Evolutionary conservation across 1,140 invertebrate species (phyloP).

Genomic region (Aphis craccivora): DNA sequence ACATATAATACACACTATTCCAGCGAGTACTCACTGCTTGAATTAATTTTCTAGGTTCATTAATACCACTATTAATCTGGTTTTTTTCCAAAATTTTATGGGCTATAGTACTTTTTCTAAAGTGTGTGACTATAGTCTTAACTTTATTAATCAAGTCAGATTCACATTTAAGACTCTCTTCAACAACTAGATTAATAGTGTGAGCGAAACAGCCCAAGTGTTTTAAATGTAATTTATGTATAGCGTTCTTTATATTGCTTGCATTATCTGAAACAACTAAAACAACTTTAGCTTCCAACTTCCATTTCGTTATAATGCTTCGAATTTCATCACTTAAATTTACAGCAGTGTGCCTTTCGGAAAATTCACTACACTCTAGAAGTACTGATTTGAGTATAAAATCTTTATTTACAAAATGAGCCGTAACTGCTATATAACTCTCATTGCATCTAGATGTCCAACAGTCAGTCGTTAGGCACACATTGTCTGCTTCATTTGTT

Average conservation of each 20-base stretch:
- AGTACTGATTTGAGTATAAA: neutral
- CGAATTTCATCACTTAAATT: neutral
- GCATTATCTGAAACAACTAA: slow-evolving; percentile 5
- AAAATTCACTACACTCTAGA: neutral
- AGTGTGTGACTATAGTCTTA: neutral
- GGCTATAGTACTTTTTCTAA: neutral
- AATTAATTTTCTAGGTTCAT: neutral
- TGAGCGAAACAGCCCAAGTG: slow-evolving; percentile 4
- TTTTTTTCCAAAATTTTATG: neutral
- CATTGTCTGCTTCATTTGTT: slow-evolving; percentile 58
- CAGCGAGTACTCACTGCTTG: neutral
- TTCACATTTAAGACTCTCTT: neutral
- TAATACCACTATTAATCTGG: neutral
- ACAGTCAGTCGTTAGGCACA: neutral
- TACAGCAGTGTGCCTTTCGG: slow-evolving; percentile 6
- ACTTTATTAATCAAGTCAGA: neutral
- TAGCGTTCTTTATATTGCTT: slow-evolving; percentile 21
- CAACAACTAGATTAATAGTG: neutral
- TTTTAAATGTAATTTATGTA: neutral
- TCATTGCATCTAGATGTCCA: neutral
- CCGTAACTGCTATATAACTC: neutral
- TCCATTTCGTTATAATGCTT: neutral
- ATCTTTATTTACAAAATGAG: neutral
- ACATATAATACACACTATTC: neutral
- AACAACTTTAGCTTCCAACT: neutral